Evolutionary conservation across 2,888 invertebrate species (phyloP), one percentile per base, ranked within the genome.

Genomic region (Drosophila demipolita): DNA sequence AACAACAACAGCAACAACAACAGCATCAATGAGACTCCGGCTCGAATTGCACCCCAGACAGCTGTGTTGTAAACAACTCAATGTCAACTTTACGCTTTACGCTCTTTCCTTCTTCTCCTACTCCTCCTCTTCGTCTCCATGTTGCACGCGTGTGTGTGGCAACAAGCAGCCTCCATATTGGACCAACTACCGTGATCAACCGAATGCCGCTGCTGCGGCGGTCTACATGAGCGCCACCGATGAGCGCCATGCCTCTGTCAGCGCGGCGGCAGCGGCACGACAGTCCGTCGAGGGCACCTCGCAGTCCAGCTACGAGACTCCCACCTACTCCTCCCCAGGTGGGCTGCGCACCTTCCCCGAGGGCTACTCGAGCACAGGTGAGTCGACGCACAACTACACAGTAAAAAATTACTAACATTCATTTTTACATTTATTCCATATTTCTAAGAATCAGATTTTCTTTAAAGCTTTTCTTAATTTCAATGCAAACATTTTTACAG

Each of bases 211-310:
- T 52, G 90, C 91, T 70, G 91, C 91, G 66, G 90, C 92, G 73
- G 91, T 91, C 73, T 92, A 92, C 77, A 91, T 92, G 90, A 91
- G 86, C 80, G 93, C 93, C 75, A 91, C 89, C 73, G 93, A 93
- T 70, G 93, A 93, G 67, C 92, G 93, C 70, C 93, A 93, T 87
- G 91, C 91, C 32, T 84, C 89, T 62, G 92, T 90, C 45, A 90
- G 83, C 50, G 93, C 93, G 62, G 89, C 89, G 32, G 87, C 91
- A 52, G 92, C 93, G 54, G 92, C 93, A 63, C 91, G 93, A 65
- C 93, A 93, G 82, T 93, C 93, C 45, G 93, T 93, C 49, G 93
- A 93, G 87, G 93, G 92, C 71, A 92, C 93, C 53, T 92, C 93
- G 64, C 93, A 93, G 89, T 93, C 93, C 67, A 93, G 92, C 69